Evolutionary conservation across 2,797 vertebrate species (phyloP).

Genomic region (Poeciliopsis presidionis): DNA sequence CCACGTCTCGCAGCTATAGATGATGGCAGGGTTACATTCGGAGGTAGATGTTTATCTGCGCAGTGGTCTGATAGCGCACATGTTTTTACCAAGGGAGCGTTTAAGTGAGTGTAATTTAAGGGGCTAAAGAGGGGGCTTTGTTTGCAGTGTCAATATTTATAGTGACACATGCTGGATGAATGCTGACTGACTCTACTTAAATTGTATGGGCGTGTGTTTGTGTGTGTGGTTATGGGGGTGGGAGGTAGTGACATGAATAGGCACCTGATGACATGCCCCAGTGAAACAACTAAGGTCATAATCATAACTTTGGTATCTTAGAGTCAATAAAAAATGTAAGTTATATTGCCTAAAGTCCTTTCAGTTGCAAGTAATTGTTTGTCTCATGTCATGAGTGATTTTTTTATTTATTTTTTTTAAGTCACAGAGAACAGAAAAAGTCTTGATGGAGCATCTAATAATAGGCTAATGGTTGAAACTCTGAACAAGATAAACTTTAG

Average conservation of each 20-base stretch:
- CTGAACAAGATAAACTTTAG: constrained; percentile 35
- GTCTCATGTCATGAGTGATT: background rate
- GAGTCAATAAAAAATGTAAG: background rate
- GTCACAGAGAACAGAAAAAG: background rate
- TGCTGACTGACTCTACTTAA: constrained; percentile 57
- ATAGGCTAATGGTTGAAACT: background rate
- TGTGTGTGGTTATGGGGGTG: constrained; percentile 22
- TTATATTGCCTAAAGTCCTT: background rate
- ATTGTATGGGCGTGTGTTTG: constrained; percentile 27
- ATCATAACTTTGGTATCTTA: constrained; percentile 10
- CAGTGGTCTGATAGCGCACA: constrained; percentile 24
- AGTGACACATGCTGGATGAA: constrained; percentile 67
- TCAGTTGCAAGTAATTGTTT: background rate
- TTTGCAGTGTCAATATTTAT: constrained; percentile 81
- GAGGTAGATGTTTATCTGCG: constrained; percentile 63
- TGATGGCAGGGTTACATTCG: constrained; percentile 29
- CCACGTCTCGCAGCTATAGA: background rate
- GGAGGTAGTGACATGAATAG: constrained; percentile 30
- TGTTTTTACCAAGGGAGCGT: constrained; percentile 67
- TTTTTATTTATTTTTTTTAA: too few relatives aligned
- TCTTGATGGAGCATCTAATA: background rate
- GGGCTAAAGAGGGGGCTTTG: constrained; percentile 63
- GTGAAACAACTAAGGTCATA: constrained; percentile 39
- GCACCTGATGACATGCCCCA: constrained; percentile 39
- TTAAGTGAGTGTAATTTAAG: constrained; percentile 59